Evolutionary conservation across 2,888 invertebrate species (phyloP), one percentile per base, ranked within the genome.

Genomic region (Prosapia bicincta): DNA sequence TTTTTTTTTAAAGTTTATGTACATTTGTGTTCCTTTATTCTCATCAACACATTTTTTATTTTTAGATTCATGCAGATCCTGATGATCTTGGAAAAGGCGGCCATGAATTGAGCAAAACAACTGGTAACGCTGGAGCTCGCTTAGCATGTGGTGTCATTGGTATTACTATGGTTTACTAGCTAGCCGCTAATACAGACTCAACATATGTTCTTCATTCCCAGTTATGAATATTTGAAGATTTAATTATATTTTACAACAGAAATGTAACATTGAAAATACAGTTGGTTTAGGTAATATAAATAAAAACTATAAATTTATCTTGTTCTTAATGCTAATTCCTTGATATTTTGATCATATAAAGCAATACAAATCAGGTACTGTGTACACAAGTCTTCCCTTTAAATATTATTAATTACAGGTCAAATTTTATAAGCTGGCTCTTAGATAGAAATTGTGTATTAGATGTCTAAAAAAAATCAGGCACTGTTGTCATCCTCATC

Each of bases 71-170:
- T 85, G 97, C 94, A 66, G 97, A 97, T 86, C 90, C 91, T 0
- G 98, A 98, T 86, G 98, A 98, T 86, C 87, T 98, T 77, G 98
- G 98, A n/a, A 86, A 91, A 78, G 97, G 97, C 30, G 97, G 96
- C 0, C 94, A 96, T 83, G 96, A 97, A 83, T 87, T 96, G 79
- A 97, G 97, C 87, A 93, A 93, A 86, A 91, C 93, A 3, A 98
- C 98, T 15, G 98, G 98, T 75, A 97, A 98, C 85, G 97, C 98
- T 72, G 98, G 98, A 1, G 94, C 91, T 23, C 91, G 98, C 80
- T 87, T 94, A 79, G 95, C 95, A 65, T 96, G 96, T 83, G 96
- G 96, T 10, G 94, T 97, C 78, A 94, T 96, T 84, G 96, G 96
- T 38, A 80, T 82, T 38, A 79, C 82, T 26, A 82, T 82, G 78